Evolutionary conservation across 2,113 vertebrate species (phyloP).

Genomic region (Xiphophorus couchianus): DNA sequence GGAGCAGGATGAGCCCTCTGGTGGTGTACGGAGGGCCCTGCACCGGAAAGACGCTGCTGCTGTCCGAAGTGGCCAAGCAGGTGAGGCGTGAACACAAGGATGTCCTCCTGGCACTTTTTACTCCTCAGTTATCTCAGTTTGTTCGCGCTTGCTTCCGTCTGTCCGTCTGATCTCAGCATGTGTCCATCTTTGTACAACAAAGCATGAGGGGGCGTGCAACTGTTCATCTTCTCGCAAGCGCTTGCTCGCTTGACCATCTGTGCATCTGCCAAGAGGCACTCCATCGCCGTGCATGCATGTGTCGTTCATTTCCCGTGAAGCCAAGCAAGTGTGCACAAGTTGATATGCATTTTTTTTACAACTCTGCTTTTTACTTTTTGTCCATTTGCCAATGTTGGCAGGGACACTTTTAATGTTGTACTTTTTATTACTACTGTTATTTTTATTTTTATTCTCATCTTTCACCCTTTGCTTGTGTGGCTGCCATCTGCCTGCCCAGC

Average conservation of each 20-base stretch:
- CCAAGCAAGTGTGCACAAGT: not conserved
- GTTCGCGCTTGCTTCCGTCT: not conserved
- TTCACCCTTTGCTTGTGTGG: not conserved
- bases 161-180: constrained; percentile 44
- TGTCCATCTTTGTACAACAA: constrained; percentile 45
- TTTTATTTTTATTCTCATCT: not conserved
- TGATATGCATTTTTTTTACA: not conserved
- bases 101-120: not conserved
- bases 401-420: not conserved
- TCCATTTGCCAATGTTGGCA: not conserved
- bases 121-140: not conserved
- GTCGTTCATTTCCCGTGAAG: constrained; percentile 21
- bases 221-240: constrained; percentile 46
- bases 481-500: not conserved
- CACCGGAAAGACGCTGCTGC: constrained; percentile 94
- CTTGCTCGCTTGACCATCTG: constrained; percentile 52
- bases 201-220: constrained; percentile 42
- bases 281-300: constrained; percentile 13
- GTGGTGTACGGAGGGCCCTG: constrained; percentile 95
- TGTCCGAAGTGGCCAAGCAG: constrained; percentile 95
- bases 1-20: constrained; percentile 87
- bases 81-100: constrained; percentile 70
- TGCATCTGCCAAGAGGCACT: constrained; percentile 35
- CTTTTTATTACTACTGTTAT: no score
- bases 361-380: not conserved